Evolutionary conservation across 2,113 vertebrate genomes (phyloP), one percentile per base, ranked within the genome.

Genomic region (Polypterus bichir): DNA sequence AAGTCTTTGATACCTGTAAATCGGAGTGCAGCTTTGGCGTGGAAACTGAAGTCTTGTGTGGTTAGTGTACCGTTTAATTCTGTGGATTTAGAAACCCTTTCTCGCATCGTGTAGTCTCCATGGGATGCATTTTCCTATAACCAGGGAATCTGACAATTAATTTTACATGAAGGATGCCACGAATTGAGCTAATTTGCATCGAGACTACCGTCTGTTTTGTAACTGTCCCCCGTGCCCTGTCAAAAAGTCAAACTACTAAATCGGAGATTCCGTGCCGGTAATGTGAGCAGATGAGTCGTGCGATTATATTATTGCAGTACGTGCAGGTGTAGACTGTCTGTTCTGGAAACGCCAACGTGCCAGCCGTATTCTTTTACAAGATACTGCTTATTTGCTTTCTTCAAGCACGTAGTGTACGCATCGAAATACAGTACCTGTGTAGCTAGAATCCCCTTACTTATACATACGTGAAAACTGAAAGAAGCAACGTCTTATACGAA

Each of bases 281-380:
- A 69, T 57, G 54, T 54, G 61, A 67, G 68, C 63, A 68, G 57
- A 56, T 48, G 52, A 7, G 6, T 67, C 44, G 64, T 65, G 60
- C 54, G 9, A 46, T 69, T 62, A 49, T 68, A 61, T 68, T 58
- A 60, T 69, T 61, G 5, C 62, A 48, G 52, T 63, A 27, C 27
- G 27, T 27, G 27, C 27, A 27, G 27, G 1, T 27, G 27, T 27
- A 27, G 27, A 27, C 27, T 27, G 27, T 1, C 27, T 27, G 27
- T 27, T 27, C 27, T 27, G 27, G 27, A 27, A 27, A 27, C 27
- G 27, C 27, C 27, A 27, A 27, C 27, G 27, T 27, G 27, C 27
- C 27, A 27, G 27, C 27, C 27, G 27, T 27, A 27, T 27, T 27
- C 27, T 27, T 27, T 27, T 27, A 27, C 27, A 27, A 27, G 27